Evolutionary conservation across 2,113 vertebrate genomes (phyloP), one percentile per base, ranked within the genome.

Genomic region (Podarcis cretensis): DNA sequence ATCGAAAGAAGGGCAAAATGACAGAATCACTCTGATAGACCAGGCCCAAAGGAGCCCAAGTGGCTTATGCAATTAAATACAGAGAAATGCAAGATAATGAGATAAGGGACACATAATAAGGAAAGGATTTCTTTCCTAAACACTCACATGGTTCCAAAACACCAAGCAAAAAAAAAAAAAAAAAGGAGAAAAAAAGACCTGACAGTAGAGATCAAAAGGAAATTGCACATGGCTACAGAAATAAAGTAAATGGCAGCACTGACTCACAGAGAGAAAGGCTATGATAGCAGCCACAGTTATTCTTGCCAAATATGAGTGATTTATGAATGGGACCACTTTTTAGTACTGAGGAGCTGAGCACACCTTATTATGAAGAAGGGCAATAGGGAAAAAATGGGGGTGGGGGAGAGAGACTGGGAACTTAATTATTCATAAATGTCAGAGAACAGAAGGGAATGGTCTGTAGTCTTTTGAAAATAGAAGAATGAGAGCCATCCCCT

Each of bases 341-440:
- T 78, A 6, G 63, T 87, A 69, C 76, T 69, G 48, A 10, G 59
- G 66, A 71, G 74, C 76, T 92, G 16, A 30, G 12, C 83, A 23
- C 9, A 14, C 27, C 84, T 89, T 63, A 18, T 86, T 84, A 93
- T 66, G 87, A 92, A 94, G 78, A 93, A 91, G 78, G 90, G 87
- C 65, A 66, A 81, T 10, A 89, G 66, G 79, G 48, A 87, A 37
- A 79, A 87, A 86, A 69, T 43, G 21, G 12, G 75, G 27, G 78
- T 54, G 86, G 81, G 86, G 90, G 84, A 86, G 83, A 87, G 83
- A 87, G 90, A 92, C 66, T 83, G 83, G 89, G 89, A 92, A 90
- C 91, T 95, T 95, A 95, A 95, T 95, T 93, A 93, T 91, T 89
- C 81, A 94, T 92, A 92, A 95, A 94, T 96, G 95, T 94, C 93